Base-by-base conservation (phyloP, 2,888 invertebrate species). In the Lasioglossum marginatum region DNA sequence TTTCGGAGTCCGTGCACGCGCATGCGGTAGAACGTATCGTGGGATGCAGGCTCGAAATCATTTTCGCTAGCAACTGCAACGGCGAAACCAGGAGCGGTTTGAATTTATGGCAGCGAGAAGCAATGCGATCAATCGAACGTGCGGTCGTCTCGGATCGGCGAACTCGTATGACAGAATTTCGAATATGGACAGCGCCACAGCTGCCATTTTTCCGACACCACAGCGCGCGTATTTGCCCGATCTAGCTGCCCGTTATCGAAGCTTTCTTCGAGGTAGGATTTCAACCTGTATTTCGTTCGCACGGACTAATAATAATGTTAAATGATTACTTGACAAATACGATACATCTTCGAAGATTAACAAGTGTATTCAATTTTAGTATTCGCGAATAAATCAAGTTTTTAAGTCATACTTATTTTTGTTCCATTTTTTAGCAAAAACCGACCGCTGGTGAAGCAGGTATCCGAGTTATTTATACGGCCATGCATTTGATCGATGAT, bases 51-150 rank as follows among this genome's bases (percentile, higher is more conserved):
- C n/a, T 60, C 70, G 87, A 83, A 87, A 87, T 87, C 79, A 87
- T 87, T 87, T 87, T 87, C 83, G 43, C 76, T 60, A 73, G n/a
- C 66, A 52, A 52, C 31, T 37, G 71, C 71, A 66, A 79, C 45
- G 45, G 40, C 14, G 73, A 73, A 73, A 52, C 74, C 31, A 8
- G 68, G 79, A 34, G 77, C n/a, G 66, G 74, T 63, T 80, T 79
- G 81, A 81, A 87, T 87, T 87, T 87, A 86, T 86, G 81, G 75
- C 81, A 74, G 81, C 83, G 79, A 82, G 66, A 76, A 63, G 83
- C 83, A 71, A 57, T 60, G 74, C 68, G 82, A 85, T 87, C 85
- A 76, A 66, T 70, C 87, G 87, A 83, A 86, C 81, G 34, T 79
- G 86, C 79, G 87, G 83, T 87, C 87, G 79, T 83, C 77, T 82